Evolutionary conservation across 2,888 invertebrate species (phyloP), one percentile per base, ranked within the genome.

Genomic region (Cantharis lateralis): DNA sequence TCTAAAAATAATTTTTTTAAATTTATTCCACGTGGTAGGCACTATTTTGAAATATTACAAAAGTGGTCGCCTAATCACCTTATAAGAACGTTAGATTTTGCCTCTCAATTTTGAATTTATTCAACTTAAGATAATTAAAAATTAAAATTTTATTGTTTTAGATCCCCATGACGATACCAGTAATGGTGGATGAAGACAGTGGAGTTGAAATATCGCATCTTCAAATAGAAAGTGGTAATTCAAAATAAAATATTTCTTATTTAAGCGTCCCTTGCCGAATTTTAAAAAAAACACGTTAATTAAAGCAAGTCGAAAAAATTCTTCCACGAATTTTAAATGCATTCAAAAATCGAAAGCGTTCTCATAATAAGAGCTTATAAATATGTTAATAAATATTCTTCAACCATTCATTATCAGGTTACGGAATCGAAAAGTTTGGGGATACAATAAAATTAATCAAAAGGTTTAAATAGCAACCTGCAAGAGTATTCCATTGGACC

Each of bases 201-300:
- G 86, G 85, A 72, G 85, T 86, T 80, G 87, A 85, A 80, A 85
- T 86, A 85, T 83, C 84, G 71, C 84, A 86, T 78, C 80, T 80
- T 72, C 82, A 84, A 75, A 84, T 86, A 69, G 86, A 86, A 80
- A 86, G 86, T 80, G 87, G 87, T 87, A 81, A 85, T 84, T 78
- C 18, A 18, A 10, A 10, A 11, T 3, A 9, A 18, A 64, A 10
- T 15, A 72, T 32, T 32, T 48, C 0, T 9, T 48, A 48, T 48
- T n/a, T 48, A 48, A 48, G 7, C 7, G n/a, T 2, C n/a, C 13
- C 48, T 48, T n/a, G 5, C 1, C 7, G 2, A 48, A 48, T n/a
- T 48, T n/a, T 3, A 13, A 48, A 48, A 28, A n/a, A 48, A 48
- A 2, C n/a, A 13, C n/a, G n/a, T 48, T 48, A 48, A 48, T 48